phyloP scores from a whole-genome alignment of 2,888 invertebrate genomes.

The Calameuta pallipes region DNA sequence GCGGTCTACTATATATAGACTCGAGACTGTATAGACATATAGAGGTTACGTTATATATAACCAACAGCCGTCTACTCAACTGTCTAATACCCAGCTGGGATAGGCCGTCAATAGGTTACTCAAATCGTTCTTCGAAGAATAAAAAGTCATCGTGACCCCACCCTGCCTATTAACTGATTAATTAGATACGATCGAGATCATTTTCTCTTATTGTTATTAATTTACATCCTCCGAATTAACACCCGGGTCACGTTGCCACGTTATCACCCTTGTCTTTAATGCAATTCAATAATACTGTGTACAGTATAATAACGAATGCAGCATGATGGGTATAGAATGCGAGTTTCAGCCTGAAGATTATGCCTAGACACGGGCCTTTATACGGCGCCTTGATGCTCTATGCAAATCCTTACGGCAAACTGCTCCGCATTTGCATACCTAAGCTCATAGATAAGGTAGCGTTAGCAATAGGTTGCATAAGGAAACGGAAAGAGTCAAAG shows the following conservation, averaged over 20 bases:
- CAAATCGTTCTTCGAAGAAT: neutral
- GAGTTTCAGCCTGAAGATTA: conserved; percentile 43
- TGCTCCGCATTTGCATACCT: conserved; percentile 54
- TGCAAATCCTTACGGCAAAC: conserved; percentile 61
- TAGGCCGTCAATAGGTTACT: neutral
- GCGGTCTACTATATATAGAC: too few relatives aligned
- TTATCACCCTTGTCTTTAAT: neutral
- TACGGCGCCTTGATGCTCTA: conserved; percentile 53
- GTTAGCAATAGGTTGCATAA: conserved; percentile 46
- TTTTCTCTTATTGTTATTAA: neutral
- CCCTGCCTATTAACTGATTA: neutral
- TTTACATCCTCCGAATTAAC: neutral
- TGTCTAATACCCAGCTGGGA: neutral
- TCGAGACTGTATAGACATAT: too few relatives aligned
- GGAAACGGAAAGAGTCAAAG: conserved; percentile 13
- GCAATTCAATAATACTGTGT: neutral
- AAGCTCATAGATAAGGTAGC: conserved; percentile 60
- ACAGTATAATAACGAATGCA: neutral
- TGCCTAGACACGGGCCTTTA: conserved; percentile 56
- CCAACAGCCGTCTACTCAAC: neutral
- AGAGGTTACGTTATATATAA: neutral
- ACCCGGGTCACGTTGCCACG: neutral
- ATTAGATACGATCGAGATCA: neutral
- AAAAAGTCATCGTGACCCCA: neutral
- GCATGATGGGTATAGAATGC: neutral